Evolutionary conservation across 2,113 vertebrate genomes (phyloP), one percentile per base, ranked within the genome.

Genomic region (Fregetta grallaria): DNA sequence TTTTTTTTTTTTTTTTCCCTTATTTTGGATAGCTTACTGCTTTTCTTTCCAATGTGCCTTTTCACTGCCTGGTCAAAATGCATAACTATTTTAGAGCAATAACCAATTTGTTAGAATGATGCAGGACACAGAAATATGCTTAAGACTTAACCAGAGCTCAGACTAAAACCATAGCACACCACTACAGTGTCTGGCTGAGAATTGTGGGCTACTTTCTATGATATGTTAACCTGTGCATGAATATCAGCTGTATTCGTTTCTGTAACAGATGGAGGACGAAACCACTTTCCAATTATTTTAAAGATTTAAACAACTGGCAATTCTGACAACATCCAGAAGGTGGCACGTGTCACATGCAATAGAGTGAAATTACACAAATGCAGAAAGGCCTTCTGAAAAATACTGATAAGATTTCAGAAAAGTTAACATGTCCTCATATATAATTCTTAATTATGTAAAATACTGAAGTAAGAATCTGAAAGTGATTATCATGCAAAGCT

Each of bases 281-380:
- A 83, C 6, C 21, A 12, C 14, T 72, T 75, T 6, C 5, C 56
- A 17, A 26, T 49, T 19, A 23, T 49, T 81, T 79, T 23, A 3
- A 53, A 23, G 22, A 23, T 70, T 78, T 55, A 61, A 76, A 65
- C 23, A 75, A 22, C 42, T 38, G 36, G 65, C 52, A 97, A 67
- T 97, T 94, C 96, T 74, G 7, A 36, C 9, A 93, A 88, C 11
- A 63, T 17, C 96, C 98, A 97, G 97, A 67, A 98, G 98, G 88
- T 98, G 97, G 97, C 95, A 74, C 23, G 62, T 94, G 61, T 19
- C 67, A 82, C 98, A 97, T 73, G 61, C 76, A 82, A 40, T 75
- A 90, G 12, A 50, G 61, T 8, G 26, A 42, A 67, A 73, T 13
- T 4, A 1, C 14, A 30, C 9, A 66, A 47, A 53, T 19, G 11